These are phyloP conservation scores for Lasioglossum albipes DNA, from an alignment of 1,140 invertebrate genomes.

Conservation along the genomic window DNA sequence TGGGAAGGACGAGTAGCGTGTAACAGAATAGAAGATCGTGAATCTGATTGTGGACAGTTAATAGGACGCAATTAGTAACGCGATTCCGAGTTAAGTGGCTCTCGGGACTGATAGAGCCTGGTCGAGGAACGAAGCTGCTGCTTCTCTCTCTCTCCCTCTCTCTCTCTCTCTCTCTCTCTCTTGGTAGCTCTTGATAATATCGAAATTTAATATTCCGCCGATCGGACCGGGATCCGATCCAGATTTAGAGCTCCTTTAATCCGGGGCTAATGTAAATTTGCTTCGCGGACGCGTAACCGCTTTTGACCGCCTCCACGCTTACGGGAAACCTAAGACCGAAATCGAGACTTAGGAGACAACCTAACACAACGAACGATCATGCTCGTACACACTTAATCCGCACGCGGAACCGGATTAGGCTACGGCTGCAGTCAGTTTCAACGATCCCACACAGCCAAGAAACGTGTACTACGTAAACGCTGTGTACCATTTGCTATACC, in stretches of 20 bases:
- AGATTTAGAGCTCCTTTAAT: conserved; percentile 12
- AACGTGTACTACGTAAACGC: too few relatives aligned
- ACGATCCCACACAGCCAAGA: not conserved
- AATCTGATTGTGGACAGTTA: conserved; percentile 40
- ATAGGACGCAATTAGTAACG: conserved; percentile 37
- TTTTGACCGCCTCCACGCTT: not conserved
- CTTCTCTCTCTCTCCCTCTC: too few relatives aligned
- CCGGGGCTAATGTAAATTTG: not conserved
- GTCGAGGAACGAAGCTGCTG: too few relatives aligned
- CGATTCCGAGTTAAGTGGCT: conserved; percentile 28
- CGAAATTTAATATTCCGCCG: conserved; percentile 39
- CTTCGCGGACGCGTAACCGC: not conserved
- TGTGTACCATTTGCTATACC: too few relatives aligned
- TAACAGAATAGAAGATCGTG: conserved; percentile 31
- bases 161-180: not conserved
- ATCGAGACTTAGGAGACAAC: conserved; percentile 13
- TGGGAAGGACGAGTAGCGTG: conserved; percentile 1
- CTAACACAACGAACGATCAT: not conserved
- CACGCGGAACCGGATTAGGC: conserved; percentile 5
- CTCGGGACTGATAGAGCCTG: conserved; percentile 1
- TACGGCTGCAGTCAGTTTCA: conserved; percentile 3
- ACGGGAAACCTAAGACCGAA: not conserved
- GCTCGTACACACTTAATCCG: not conserved
- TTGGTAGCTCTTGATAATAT: not conserved
- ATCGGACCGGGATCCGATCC: conserved; percentile 25